phyloP scores from a whole-genome alignment of 2,113 vertebrate species.

The Dasyurus viverrinus region DNA sequence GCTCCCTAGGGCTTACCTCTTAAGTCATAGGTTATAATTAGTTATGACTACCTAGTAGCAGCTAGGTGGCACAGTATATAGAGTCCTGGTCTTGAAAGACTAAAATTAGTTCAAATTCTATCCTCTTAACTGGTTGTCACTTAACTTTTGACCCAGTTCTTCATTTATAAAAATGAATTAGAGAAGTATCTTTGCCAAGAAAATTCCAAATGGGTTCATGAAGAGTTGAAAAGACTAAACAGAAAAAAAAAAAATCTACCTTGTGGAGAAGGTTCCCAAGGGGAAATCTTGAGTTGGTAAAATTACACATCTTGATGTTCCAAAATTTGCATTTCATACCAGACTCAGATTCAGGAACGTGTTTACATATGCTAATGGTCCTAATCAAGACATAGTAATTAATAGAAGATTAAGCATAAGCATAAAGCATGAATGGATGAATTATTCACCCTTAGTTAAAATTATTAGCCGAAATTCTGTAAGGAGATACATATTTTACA shows the following conservation, averaged over 20 bases:
- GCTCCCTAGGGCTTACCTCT: neutral
- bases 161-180: too few species aligned
- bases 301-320: neutral
- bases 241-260: too few species aligned
- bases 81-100: too few species aligned
- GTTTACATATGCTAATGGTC: accelerated
- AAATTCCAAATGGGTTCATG: too few species aligned
- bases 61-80: too few species aligned
- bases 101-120: too few species aligned
- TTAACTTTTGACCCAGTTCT: too few species aligned
- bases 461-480: neutral
- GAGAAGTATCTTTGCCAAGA: too few species aligned
- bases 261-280: too few species aligned
- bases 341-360: neutral
- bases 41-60: neutral
- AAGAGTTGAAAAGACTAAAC: too few species aligned
- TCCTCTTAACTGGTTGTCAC: too few species aligned
- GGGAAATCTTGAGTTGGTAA: too few species aligned
- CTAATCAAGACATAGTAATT: neutral
- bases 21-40: neutral
- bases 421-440: neutral
- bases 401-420: neutral
- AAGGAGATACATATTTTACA: neutral
- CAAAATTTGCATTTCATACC: neutral
- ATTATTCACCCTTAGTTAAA: accelerated